Percentiles rank a stretch among this genome's conserved stretches.
These are phyloP conservation scores for Crenuchus spilurus DNA, from an alignment of 2,797 vertebrate genomes.

Conservation along the genomic window DNA sequence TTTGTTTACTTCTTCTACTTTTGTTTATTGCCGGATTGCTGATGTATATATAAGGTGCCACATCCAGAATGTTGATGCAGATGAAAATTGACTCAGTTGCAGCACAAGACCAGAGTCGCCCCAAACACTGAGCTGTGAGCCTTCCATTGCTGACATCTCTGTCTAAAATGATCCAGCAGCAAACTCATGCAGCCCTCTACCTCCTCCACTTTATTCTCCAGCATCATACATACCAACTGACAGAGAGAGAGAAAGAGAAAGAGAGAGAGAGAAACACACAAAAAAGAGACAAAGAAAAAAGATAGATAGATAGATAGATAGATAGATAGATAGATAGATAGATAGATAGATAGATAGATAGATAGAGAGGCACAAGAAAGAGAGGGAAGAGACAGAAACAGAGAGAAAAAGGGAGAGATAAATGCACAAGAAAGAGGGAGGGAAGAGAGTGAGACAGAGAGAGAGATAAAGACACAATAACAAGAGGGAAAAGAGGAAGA, in stretches of 20 bases:
- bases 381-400: not conserved
- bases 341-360: not conserved
- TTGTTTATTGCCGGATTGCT: not conserved
- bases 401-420: not conserved
- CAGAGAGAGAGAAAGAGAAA: not conserved
- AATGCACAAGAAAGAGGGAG: not conserved
- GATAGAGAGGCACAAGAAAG: not conserved
- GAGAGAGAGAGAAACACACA: not conserved
- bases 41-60: not conserved
- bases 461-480: not conserved
- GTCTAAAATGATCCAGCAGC: not conserved
- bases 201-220: conserved; percentile 6
- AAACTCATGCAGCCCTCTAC: not conserved
- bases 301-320: not conserved
- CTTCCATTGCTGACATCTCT: conserved; percentile 19
- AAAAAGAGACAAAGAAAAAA: not conserved
- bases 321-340: not conserved
- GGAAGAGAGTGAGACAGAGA: not conserved
- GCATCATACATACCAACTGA: conserved; percentile 7
- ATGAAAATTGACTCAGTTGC: not conserved
- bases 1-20: not conserved
- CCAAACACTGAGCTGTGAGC: not conserved
- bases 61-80: not conserved
- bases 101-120: not conserved
- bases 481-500: not conserved